Evolutionary conservation across 1,140 invertebrate genomes (phyloP), one percentile per base, ranked within the genome.

Genomic region (Drosophila cardini): DNA sequence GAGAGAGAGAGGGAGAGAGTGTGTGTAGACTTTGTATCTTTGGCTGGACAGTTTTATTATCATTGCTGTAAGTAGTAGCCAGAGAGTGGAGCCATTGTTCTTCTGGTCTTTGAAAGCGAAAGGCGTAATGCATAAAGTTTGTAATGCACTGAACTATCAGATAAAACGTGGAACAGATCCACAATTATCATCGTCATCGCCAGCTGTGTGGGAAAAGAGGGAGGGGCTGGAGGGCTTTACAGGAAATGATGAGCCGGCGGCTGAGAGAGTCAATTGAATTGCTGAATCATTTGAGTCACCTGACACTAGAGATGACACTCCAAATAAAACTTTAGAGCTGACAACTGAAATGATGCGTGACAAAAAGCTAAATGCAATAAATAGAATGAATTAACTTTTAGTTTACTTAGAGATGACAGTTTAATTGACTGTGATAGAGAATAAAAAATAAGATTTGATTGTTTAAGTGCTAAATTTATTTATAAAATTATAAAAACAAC

Each of bases 91-190:
- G 21, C 21, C 56, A 18, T 67, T 67, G 53, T 72, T 67, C 56
- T 56, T n/a, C 15, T 15, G n/a, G n/a, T n/a, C 36, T 48, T 81
- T 4, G 81, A 84, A 84, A 84, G 77, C 81, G 78, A 85, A 84
- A 85, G 79, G 77, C 81, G 16, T 42, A 48, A 42, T 57, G 61
- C 48, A 71, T 68, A 38, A 67, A 61, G 38, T 18, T 34, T 43
- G 11, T 65, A 69, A 57, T 72, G 38, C 15, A 11, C 40, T 43
- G 64, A 48, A 56, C 71, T 45, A 16, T 15, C 43, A 46, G 56
- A 16, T 42, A 18, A 18, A 18, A 18, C 48, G 32, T 15, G 26
- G 48, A 13, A 26, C 48, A 32, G 30, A 50, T 32, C 46, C 21
- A 26, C 21, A 26, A 50, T 32, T 26, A 48, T 26, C 5, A 16